phyloP scores from a whole-genome alignment of 2,113 vertebrate species.

The Chaenogobius annularis region DNA sequence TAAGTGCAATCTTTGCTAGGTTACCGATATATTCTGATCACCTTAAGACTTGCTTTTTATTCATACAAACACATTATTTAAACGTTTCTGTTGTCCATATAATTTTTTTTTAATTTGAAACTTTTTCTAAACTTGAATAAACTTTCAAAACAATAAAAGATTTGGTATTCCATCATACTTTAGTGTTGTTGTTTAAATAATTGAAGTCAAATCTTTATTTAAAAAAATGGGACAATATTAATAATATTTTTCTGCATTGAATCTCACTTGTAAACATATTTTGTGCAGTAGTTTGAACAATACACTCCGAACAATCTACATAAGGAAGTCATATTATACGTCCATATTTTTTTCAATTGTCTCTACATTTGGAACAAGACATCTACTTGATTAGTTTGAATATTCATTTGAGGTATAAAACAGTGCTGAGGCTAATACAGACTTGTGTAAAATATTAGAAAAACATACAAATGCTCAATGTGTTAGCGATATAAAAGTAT shows the following conservation, averaged over 20 bases:
- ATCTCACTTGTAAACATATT: background rate
- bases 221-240: background rate
- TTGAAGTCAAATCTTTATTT: background rate
- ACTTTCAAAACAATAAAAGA: background rate
- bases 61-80: background rate
- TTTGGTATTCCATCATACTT: background rate
- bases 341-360: background rate
- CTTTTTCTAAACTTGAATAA: background rate
- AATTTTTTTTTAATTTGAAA: background rate
- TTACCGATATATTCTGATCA: background rate
- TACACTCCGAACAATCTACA: background rate
- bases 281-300: background rate
- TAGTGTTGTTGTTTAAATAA: background rate
- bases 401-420: slow-evolving; percentile 1
- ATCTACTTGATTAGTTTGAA: background rate
- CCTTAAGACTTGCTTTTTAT: background rate
- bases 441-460: slow-evolving; percentile 7
- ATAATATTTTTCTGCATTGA: background rate
- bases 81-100: background rate
- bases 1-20: background rate
- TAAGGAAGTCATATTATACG: background rate
- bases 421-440: background rate
- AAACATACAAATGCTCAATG: background rate
- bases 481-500: slow-evolving; percentile 33
- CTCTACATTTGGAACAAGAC: background rate